Base-by-base conservation (phyloP, 30 jellyfish, hydroid and myxozoan species). In the Hydractinia symbiolongicarpus region DNA sequence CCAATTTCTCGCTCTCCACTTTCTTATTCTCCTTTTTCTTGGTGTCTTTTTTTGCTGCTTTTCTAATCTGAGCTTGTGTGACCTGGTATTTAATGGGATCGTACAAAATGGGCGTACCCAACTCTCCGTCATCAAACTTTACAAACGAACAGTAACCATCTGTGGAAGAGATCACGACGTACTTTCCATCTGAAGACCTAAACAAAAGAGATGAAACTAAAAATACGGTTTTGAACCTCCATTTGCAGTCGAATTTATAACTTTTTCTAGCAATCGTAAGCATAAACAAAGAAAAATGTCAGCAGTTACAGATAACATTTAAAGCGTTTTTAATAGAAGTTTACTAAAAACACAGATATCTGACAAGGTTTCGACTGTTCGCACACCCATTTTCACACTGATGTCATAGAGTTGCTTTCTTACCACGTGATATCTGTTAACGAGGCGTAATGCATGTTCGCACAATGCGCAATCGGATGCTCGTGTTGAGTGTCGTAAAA, bases 111-210 rank as follows among this genome's bases (percentile, higher is more conserved):
- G 94, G 94, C 30, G 77, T 90, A 5, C 98, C 98, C n/a, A 91
- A 93, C 74, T 91, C 96, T 17, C 89, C 95, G 21, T 82, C 95
- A n/a, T 86, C 84, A 76, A 91, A 91, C 56, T 83, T 83, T 11
- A 91, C 68, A 55, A 91, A 66, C 9, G 98, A 91, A 70, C 98
- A 91, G 79, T 91, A 91, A 14, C 98, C 98, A 78, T 91, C 98
- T 49, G 83, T 83, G 16, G 98, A 91, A 15, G 98, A 91, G 5
- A 91, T 87, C 15, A 91, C 98, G 54, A 91, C 76, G 6, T 86
- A 50, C 8, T 89, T 77, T 20, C 98, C 98, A 74, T 91, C 98
- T 0, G 98, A 91, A 55, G 98, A 91, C 97, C 97, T 90, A 17
- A 13, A 73, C 44, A 30, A 30, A 30, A 30, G 44, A 30, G 44